A percentile compares a stretch with the other conserved stretches of the same genome.
These are phyloP conservation scores for Archegozetes longisetosus DNA, from an alignment of 1,140 invertebrate species.

Conservation along the genomic window DNA sequence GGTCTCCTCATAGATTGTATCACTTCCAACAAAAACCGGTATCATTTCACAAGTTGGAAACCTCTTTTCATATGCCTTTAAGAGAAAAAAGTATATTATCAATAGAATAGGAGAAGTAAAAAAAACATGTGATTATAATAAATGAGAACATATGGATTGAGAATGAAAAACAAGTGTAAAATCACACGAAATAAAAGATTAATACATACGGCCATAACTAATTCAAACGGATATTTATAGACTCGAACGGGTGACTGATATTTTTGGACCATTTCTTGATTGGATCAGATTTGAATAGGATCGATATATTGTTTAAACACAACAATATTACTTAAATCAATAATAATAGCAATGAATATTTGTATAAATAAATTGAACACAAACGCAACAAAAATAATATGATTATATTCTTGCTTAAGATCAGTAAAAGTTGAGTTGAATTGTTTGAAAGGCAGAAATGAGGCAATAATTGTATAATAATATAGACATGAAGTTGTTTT, in stretches of 20 bases:
- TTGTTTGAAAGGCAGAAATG: too few species aligned
- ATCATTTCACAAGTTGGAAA: slow-evolving; percentile 91
- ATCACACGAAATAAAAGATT: background rate
- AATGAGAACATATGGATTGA: background rate
- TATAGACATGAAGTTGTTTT: too few species aligned
- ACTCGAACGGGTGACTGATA: slow-evolving; percentile 88
- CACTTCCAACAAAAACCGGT: slow-evolving; percentile 81
- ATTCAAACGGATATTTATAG: slow-evolving; percentile 89
- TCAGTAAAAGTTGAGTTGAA: too few species aligned
- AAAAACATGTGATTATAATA: slow-evolving; percentile 1
- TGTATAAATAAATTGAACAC: too few species aligned
- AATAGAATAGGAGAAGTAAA: slow-evolving; percentile 29
- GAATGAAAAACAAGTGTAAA: background rate
- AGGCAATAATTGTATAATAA: too few species aligned
- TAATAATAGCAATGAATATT: too few species aligned
- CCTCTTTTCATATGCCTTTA: slow-evolving; percentile 74
- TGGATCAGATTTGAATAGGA: too few species aligned
- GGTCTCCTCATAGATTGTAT: slow-evolving; percentile 58
- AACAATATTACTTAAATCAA: too few species aligned
- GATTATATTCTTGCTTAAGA: too few species aligned
- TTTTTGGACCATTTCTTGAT: slow-evolving; percentile 82
- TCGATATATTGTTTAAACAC: too few species aligned
- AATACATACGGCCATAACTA: slow-evolving; percentile 82
- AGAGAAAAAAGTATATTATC: background rate
- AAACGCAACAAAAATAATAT: too few species aligned